Evolutionary conservation across 2,888 invertebrate genomes (phyloP), one percentile per base, ranked within the genome.

Genomic region (Nemoura dubitans): DNA sequence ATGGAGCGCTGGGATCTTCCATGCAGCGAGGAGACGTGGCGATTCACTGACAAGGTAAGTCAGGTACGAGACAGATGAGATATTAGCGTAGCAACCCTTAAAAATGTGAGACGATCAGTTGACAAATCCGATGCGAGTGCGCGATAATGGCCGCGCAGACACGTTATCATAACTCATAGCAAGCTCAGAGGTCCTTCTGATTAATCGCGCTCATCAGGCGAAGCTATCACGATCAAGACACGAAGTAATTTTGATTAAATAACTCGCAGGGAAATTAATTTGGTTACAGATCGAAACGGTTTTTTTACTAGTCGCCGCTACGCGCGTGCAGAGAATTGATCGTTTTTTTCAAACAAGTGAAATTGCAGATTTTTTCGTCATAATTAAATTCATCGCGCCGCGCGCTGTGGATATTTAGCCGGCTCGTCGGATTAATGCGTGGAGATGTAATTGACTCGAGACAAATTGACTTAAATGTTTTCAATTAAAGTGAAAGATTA

Each of bases 401-500:
- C 59, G 59, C 3, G 21, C 59, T 59, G 59, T 21, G 21, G 59
- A 59, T 59, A 59, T 21, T 59, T 59, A 59, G 59, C 16, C 10
- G 10, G 1, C 16, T 21, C 6, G 2, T 14, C 21, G 59, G 59
- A 59, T 59, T 59, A 59, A 59, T 59, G 59, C 59, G 59, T 59
- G 21, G 59, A 59, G 59, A 59, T 59, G 59, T 59, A 59, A 59
- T 59, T 59, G 59, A 59, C 59, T 59, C 59, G 59, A 59, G 78
- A 78, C 28, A 78, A 78, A 78, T 78, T 28, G 26, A 78, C 78
- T 78, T 27, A 27, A 78, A 78, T 78, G 78, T 78, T 78, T 78
- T 26, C 78, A 78, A 78, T 78, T 78, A 78, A 78, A 27, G 26
- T 78, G 78, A 78, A 78, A 78, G 26, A 78, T 78, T 78, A 78